Evolutionary conservation across 2,888 invertebrate species (phyloP).

Genomic region (Netelia melanura): DNA sequence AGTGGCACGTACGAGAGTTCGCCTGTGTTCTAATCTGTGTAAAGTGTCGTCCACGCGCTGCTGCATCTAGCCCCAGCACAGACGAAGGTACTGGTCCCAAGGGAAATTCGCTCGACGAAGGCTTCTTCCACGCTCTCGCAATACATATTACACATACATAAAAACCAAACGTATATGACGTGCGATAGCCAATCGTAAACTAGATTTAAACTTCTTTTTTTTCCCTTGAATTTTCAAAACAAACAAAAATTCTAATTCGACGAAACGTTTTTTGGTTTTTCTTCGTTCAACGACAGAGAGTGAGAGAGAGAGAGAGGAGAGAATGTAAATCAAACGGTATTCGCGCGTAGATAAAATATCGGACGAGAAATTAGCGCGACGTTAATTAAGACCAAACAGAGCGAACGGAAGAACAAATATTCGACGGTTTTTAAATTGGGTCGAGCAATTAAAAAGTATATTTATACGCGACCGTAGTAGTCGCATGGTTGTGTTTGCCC

Average conservation of each 20-base stretch:
- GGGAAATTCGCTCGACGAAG: slow-evolving; percentile 74
- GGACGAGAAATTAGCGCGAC: background rate
- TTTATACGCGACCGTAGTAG: background rate
- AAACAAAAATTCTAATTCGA: background rate
- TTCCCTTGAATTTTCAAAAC: background rate
- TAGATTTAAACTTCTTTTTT: background rate
- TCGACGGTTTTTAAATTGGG: background rate
- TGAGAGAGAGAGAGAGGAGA: background rate
- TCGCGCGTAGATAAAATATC: background rate
- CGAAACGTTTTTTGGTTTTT: slow-evolving; percentile 8
- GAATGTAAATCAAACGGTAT: background rate
- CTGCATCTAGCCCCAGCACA: slow-evolving; percentile 68
- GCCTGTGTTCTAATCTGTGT: slow-evolving; percentile 73
- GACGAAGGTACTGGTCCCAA: slow-evolving; percentile 72
- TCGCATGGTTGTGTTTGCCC: background rate
- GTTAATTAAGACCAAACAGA: slow-evolving; percentile 1
- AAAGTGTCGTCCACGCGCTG: slow-evolving; percentile 69
- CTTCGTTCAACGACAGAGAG: background rate
- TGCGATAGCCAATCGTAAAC: slow-evolving; percentile 51
- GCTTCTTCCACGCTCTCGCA: slow-evolving; percentile 67
- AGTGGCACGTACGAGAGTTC: slow-evolving; percentile 38
- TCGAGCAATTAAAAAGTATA: slow-evolving; percentile 2
- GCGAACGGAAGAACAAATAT: background rate
- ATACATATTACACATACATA: slow-evolving; percentile 54
- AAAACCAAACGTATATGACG: slow-evolving; percentile 35